A percentile compares a stretch with the other conserved stretches of the same genome.
These are phyloP conservation scores for Abrostola triplasia DNA, from an alignment of 2,888 invertebrate species.

Conservation along the genomic window DNA sequence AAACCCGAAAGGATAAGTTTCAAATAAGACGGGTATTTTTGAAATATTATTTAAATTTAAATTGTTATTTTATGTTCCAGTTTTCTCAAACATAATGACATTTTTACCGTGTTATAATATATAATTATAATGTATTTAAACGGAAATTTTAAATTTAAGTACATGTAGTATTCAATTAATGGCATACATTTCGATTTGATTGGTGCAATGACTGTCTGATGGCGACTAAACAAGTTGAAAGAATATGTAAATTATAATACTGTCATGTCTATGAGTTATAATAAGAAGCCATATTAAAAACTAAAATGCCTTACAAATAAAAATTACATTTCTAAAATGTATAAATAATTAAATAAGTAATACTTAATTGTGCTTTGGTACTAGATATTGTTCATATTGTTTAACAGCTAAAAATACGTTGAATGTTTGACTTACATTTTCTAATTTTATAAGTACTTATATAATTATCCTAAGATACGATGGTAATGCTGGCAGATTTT, in stretches of 20 bases:
- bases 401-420: slow-evolving; percentile 21
- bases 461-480: slow-evolving; percentile 2
- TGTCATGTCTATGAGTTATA: neutral
- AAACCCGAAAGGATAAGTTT: neutral
- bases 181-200: too few species aligned
- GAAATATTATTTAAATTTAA: too few species aligned
- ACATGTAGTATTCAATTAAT: neutral
- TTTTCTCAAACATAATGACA: too few species aligned
- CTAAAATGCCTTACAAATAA: slow-evolving; percentile 1
- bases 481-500: slow-evolving; percentile 19
- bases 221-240: too few species aligned
- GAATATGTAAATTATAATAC: neutral
- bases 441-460: neutral
- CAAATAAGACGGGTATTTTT: neutral
- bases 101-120: too few species aligned
- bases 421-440: slow-evolving; percentile 2
- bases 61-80: too few species aligned
- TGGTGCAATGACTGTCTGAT: too few species aligned
- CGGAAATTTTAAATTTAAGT: neutral
- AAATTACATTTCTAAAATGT: slow-evolving; percentile 23
- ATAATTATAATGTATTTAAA: too few species aligned
- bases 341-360: slow-evolving; percentile 37
- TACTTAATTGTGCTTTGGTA: slow-evolving; percentile 55
- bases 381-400: slow-evolving; percentile 39
- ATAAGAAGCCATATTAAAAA: neutral